These are phyloP conservation scores for Drosophila ustulata DNA, from an alignment of 2,888 invertebrate genomes.

Conservation along the genomic window DNA sequence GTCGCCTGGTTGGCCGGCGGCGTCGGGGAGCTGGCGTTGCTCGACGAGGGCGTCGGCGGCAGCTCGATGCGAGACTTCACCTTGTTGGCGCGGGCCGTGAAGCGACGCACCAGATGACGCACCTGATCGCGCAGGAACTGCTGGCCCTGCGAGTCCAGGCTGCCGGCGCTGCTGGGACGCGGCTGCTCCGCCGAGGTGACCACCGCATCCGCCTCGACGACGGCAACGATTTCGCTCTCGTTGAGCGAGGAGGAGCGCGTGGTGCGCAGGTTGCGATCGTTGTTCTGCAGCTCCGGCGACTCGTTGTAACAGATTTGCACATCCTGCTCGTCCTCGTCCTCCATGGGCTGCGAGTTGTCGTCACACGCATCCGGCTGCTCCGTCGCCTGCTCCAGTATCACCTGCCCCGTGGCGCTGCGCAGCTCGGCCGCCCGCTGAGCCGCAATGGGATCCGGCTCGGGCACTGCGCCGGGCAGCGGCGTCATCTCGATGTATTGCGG, in stretches of 20 bases:
- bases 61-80: slow-evolving; percentile 87
- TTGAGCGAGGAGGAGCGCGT: slow-evolving; percentile 68
- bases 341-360: slow-evolving; percentile 65
- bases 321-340: slow-evolving; percentile 81
- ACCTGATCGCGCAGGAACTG: slow-evolving; percentile 85
- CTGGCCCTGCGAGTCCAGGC: slow-evolving; percentile 83
- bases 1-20: slow-evolving; percentile 72
- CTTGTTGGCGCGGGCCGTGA: slow-evolving; percentile 87
- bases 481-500: slow-evolving; percentile 63
- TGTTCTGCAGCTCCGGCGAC: slow-evolving; percentile 81
- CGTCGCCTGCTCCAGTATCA: slow-evolving; percentile 43
- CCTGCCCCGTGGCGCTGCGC: slow-evolving; percentile 65
- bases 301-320: slow-evolving; percentile 84
- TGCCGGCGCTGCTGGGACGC: slow-evolving; percentile 79
- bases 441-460: slow-evolving; percentile 59
- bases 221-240: slow-evolving; percentile 78
- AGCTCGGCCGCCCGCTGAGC: slow-evolving; percentile 57
- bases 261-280: slow-evolving; percentile 79
- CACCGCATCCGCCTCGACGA: slow-evolving; percentile 46
- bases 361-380: slow-evolving; percentile 58
- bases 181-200: slow-evolving; percentile 45
- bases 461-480: slow-evolving; percentile 69
- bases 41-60: slow-evolving; percentile 88
- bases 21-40: slow-evolving; percentile 86
- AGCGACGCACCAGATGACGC: slow-evolving; percentile 87